Percentiles rank a stretch among this genome's conserved stretches.
phyloP scores from a whole-genome alignment of 2,888 invertebrate genomes.

The Cotesia congregata region DNA sequence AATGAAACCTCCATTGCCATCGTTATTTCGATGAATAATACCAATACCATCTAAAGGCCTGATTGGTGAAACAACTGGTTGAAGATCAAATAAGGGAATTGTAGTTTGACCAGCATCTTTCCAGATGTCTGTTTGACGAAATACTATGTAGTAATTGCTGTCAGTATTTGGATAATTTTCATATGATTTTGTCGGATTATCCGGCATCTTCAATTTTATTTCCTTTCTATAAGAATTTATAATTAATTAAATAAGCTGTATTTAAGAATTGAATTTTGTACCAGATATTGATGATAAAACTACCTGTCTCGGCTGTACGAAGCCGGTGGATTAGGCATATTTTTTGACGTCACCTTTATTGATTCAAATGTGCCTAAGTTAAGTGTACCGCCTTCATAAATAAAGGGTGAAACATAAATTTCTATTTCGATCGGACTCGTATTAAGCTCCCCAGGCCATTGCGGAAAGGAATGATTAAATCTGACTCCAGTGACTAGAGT shows the following conservation, averaged over 20 bases:
- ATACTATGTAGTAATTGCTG: neutral
- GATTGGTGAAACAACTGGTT: neutral
- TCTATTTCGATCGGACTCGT: neutral
- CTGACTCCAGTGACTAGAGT: neutral
- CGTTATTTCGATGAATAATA: neutral
- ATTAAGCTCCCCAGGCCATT: neutral
- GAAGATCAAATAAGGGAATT: neutral
- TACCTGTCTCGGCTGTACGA: neutral
- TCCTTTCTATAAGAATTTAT: neutral
- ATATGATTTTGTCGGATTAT: neutral
- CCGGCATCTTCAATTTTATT: neutral
- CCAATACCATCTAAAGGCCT: conserved; percentile 1
- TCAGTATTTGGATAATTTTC: neutral
- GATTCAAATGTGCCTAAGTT: neutral
- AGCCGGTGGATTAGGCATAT: neutral
- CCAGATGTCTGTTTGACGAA: neutral
- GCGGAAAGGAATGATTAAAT: neutral
- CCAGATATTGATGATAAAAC: neutral
- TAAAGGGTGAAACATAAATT: neutral
- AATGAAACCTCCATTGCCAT: neutral
- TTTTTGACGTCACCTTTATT: neutral
- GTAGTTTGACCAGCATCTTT: neutral
- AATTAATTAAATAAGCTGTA: neutral
- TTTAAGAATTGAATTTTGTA: neutral
- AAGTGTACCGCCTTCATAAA: neutral